A percentile compares a stretch with the other conserved stretches of the same genome.
Conservation (phyloP, 2,888 invertebrate genomes). For the Globia sparganii region DNA sequence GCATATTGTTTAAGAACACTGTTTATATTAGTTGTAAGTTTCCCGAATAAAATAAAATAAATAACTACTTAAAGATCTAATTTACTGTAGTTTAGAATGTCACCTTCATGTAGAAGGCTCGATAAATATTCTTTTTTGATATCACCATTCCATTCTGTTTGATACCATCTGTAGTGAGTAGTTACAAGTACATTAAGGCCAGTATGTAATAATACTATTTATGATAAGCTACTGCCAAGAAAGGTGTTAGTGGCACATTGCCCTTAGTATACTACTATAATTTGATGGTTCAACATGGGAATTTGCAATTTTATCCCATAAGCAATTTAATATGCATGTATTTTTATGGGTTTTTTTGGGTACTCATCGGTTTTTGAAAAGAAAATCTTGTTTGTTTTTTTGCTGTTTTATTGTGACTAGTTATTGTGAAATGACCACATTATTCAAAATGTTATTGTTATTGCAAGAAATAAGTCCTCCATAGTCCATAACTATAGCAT, state of each 20-base stretch:
- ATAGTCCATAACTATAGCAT: background rate
- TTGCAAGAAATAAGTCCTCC: background rate
- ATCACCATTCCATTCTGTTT: background rate
- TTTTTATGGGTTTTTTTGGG: slow-evolving; percentile 2
- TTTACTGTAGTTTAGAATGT: background rate
- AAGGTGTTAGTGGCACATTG: slow-evolving; percentile 43
- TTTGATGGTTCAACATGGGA: slow-evolving; percentile 13
- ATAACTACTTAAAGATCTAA: background rate
- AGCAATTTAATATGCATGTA: background rate
- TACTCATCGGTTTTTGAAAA: background rate
- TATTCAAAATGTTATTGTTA: background rate
- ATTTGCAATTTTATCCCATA: slow-evolving; percentile 41
- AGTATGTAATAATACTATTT: slow-evolving; percentile 27
- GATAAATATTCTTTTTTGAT: slow-evolving; percentile 1
- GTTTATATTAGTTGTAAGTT: too few species aligned
- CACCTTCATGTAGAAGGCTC: background rate
- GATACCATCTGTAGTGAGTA: slow-evolving; percentile 17
- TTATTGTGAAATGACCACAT: background rate
- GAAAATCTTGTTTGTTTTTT: slow-evolving; percentile 4
- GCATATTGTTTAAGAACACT: too few species aligned
- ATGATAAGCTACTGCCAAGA: slow-evolving; percentile 33
- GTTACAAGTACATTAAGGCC: slow-evolving; percentile 28
- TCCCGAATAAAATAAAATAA: too few species aligned
- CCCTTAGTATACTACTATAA: slow-evolving; percentile 6
- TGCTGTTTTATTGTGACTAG: background rate